phyloP scores from a whole-genome alignment of 1,140 invertebrate species.

The Anagrus nilaparvatae region DNA sequence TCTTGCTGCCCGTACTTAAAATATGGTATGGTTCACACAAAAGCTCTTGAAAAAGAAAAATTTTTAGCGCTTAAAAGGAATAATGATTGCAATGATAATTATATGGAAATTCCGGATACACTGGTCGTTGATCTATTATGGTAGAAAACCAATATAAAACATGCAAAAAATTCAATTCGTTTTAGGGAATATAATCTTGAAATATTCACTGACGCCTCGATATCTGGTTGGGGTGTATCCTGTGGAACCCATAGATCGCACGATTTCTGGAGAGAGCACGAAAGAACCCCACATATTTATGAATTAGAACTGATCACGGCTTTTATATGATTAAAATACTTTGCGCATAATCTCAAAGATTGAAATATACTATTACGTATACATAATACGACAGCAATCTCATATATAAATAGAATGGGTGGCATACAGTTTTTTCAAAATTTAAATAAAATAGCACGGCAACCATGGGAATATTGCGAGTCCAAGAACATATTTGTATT shows the following conservation, averaged over 20 bases:
- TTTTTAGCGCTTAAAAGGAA: slow-evolving; percentile 9
- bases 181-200: neutral
- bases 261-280: neutral
- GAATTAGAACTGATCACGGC: neutral
- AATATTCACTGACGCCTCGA: slow-evolving; percentile 4
- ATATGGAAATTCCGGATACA: slow-evolving; percentile 2
- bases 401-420: slow-evolving; percentile 8
- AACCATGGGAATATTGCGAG: slow-evolving; percentile 6
- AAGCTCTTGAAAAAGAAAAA: slow-evolving; percentile 9
- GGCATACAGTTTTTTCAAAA: neutral
- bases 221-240: neutral
- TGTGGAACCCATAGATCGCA: neutral
- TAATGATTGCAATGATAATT: slow-evolving; percentile 8
- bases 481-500: neutral
- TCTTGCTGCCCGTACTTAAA: too few relatives aligned
- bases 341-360: neutral
- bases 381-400: slow-evolving; percentile 7
- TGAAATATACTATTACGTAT: neutral
- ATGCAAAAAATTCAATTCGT: neutral
- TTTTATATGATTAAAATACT: neutral
- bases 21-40: too few relatives aligned
- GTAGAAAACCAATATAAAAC: neutral
- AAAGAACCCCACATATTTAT: slow-evolving; percentile 1
- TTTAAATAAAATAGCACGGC: neutral
- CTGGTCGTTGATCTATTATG: slow-evolving; percentile 1